Conservation (phyloP, 2,113 vertebrate genomes). For the Etheostoma cragini region DNA sequence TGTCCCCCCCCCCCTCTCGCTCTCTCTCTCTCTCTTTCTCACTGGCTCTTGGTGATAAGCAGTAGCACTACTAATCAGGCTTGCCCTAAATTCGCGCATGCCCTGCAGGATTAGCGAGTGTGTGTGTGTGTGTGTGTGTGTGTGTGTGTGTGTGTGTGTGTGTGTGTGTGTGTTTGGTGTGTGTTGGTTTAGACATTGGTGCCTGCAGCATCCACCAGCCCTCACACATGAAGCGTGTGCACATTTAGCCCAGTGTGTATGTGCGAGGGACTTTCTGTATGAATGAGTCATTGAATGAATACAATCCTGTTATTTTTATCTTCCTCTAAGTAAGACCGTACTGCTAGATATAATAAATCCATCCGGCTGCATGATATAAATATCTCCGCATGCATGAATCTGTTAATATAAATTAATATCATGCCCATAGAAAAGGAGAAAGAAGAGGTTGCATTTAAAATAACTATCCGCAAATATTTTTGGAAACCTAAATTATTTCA, state of each 20-base stretch:
- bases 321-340: slow-evolving; percentile 52
- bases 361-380: slow-evolving; percentile 28
- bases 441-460: neutral
- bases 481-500: neutral
- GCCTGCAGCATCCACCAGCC: slow-evolving; percentile 61
- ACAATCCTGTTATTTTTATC: slow-evolving; percentile 55
- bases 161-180: slow-evolving; percentile 15
- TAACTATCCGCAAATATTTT: neutral
- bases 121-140: slow-evolving; percentile 10
- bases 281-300: slow-evolving; percentile 60
- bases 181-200: slow-evolving; percentile 52
- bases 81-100: slow-evolving; percentile 85
- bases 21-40: slow-evolving; percentile 38
- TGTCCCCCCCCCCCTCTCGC: neutral
- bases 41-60: slow-evolving; percentile 80
- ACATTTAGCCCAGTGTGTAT: slow-evolving; percentile 25
- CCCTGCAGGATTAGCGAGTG: slow-evolving; percentile 79
- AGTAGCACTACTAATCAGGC: slow-evolving; percentile 82
- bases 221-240: slow-evolving; percentile 54
- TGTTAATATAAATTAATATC: slow-evolving; percentile 5
- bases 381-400: slow-evolving; percentile 22
- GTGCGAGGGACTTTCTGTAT: slow-evolving; percentile 29
- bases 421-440: neutral
- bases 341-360: slow-evolving; percentile 7
- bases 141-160: slow-evolving; percentile 5